phyloP scores from a whole-genome alignment of 2,888 invertebrate species.

The Carterocephalus palaemon region DNA sequence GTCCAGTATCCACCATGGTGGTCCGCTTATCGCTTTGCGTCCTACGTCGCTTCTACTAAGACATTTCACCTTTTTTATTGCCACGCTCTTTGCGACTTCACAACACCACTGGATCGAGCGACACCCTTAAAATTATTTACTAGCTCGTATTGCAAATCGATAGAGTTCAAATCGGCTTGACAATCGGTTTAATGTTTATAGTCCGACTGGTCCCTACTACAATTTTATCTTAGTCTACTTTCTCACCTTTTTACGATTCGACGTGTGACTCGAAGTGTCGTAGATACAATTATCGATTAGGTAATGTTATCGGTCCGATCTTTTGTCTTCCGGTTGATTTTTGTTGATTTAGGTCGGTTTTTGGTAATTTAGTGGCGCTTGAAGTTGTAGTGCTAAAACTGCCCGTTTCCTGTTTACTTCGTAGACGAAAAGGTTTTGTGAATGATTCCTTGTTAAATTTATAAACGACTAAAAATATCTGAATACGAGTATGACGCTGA shows the following conservation, averaged over 20 bases:
- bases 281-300: slow-evolving; percentile 79
- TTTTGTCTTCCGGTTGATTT: slow-evolving; percentile 75
- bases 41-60: slow-evolving; percentile 71
- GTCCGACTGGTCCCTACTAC: slow-evolving; percentile 36
- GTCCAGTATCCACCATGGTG: slow-evolving; percentile 63
- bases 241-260: slow-evolving; percentile 77
- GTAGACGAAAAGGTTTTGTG: slow-evolving; percentile 1
- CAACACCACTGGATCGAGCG: slow-evolving; percentile 37
- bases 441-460: not conserved
- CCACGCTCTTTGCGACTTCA: slow-evolving; percentile 73
- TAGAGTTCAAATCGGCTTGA: slow-evolving; percentile 28
- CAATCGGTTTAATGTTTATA: not conserved
- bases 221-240: slow-evolving; percentile 74
- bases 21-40: slow-evolving; percentile 72
- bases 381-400: slow-evolving; percentile 33
- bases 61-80: slow-evolving; percentile 78
- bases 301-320: slow-evolving; percentile 74
- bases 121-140: not conserved
- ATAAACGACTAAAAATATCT: no score
- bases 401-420: slow-evolving; percentile 51
- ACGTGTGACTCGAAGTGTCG: slow-evolving; percentile 75
- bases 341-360: slow-evolving; percentile 69
- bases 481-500: no score
- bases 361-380: slow-evolving; percentile 58
- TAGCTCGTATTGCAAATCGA: slow-evolving; percentile 15